A percentile compares a stretch with the other conserved stretches of the same genome.
Conservation (phyloP, 2,797 vertebrate genomes). For the Varecia variegata region DNA sequence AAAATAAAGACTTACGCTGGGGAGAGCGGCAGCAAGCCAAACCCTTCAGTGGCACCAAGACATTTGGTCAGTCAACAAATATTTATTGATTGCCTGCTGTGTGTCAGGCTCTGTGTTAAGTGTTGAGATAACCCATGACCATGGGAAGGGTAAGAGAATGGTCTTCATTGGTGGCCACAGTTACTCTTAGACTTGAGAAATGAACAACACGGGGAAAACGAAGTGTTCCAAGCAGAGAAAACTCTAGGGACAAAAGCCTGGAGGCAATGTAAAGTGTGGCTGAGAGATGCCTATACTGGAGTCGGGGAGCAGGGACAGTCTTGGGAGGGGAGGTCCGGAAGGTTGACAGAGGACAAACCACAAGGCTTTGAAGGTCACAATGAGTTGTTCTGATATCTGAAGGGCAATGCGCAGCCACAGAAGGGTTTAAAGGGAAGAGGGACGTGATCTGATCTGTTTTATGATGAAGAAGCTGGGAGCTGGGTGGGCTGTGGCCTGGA, state of each 20-base stretch:
- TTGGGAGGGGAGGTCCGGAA: neutral
- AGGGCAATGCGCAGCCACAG: neutral
- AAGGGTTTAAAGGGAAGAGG: neutral
- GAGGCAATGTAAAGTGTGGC: neutral
- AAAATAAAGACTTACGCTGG: neutral
- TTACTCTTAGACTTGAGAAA: neutral
- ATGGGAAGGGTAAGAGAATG: neutral
- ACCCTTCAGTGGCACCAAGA: neutral
- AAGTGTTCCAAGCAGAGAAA: neutral
- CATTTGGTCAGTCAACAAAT: neutral
- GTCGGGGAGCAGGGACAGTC: too few species aligned
- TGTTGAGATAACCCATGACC: neutral
- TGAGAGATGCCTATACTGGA: neutral
- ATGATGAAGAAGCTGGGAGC: neutral
- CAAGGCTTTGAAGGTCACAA: neutral
- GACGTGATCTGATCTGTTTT: neutral
- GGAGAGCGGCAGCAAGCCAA: neutral
- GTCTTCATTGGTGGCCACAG: neutral
- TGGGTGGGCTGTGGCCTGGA: neutral
- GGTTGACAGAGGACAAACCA: neutral
- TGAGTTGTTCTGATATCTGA: neutral
- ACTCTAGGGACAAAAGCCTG: neutral
- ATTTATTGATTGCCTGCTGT: neutral
- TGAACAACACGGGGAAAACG: neutral
- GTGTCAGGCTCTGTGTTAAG: neutral